Percentiles rank a stretch among this genome's conserved stretches.
Conservation (phyloP, 2,113 vertebrate species). For the Ia io region DNA sequence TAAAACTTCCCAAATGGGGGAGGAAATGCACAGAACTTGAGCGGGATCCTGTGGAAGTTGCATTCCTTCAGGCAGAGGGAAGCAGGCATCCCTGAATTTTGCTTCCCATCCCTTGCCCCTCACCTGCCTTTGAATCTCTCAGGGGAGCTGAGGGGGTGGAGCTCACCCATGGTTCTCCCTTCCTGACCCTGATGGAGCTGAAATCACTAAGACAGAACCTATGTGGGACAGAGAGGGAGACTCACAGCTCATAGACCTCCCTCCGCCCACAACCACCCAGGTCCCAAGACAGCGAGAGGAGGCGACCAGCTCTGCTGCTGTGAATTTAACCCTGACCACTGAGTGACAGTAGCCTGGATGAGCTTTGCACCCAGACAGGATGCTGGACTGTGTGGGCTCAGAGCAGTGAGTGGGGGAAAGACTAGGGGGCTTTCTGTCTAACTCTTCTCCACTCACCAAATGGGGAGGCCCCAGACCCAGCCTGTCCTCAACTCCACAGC, state of each 20-base stretch:
- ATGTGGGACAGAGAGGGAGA: not conserved
- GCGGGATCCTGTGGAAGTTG: not conserved
- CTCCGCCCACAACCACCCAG: not conserved
- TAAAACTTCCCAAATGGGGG: not conserved
- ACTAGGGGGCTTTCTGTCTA: not conserved
- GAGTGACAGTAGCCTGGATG: not conserved
- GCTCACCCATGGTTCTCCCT: constrained; percentile 44
- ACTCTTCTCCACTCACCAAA: not conserved
- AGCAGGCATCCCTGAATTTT: constrained; percentile 23
- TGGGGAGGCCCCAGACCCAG: not conserved
- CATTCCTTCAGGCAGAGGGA: constrained; percentile 50
- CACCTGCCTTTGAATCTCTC: not conserved
- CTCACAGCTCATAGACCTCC: not conserved
- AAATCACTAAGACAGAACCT: not conserved
- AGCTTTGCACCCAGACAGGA: not conserved
- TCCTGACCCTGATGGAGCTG: not conserved
- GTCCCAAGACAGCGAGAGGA: not conserved
- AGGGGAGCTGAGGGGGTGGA: not conserved
- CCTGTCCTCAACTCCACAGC: not conserved
- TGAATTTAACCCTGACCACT: not conserved
- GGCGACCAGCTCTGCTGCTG: not conserved
- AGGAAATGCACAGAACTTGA: not conserved
- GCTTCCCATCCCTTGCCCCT: not conserved
- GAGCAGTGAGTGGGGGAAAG: not conserved
- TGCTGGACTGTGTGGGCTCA: not conserved